Base-by-base conservation (phyloP, 2,797 vertebrate genomes). In the Myotis planiceps region DNA sequence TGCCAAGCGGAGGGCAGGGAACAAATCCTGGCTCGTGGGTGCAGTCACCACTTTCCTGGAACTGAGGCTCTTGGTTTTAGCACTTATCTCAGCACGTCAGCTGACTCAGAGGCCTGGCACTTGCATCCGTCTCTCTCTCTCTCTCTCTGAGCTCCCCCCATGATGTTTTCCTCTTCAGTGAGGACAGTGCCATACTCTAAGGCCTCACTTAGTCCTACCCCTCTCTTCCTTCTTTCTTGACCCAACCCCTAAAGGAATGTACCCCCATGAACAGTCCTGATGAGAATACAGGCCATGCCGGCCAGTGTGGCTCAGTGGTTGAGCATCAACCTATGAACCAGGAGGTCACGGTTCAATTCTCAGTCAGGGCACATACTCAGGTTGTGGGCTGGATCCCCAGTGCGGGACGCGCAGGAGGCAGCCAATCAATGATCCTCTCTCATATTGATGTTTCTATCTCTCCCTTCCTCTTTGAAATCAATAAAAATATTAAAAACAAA, bases 31-130 rank as follows among this genome's bases (percentile, higher is more conserved):
- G 68, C 25, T 9, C 47, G 95, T 14, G 23, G 83, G 55, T 6
- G 1, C 12, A 55, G 96, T 93, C 81, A 6, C 37, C 29, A 71
- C 66, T 65, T 97, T 97, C 92, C 95, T 89, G 90, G 72, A 96
- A 96, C 93, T n/a, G 55, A 14, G 65, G 27, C n/a, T 14, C 81
- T 80, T 69, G 14, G 21, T 45, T 9, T 84, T 25, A 58, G 29
- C 78, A 83, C 94, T 98, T 94, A 94, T 93, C 92, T 84, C 69
- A 95, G 53, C 0, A 0, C 55, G 80, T 82, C 16, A n/a, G 95
- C 53, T 88, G 69, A 88, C 79, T 93, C 75, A 94, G 34, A 92
- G 96, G 82, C 93, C 92, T 72, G 82, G 63, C 9, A 2, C 82
- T 27, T 92, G 93, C 60, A 32, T 74, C 3, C 45, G 83, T 9